Conservation (phyloP, 2,113 vertebrate species). For the Sminthopsis crassicaudata region DNA sequence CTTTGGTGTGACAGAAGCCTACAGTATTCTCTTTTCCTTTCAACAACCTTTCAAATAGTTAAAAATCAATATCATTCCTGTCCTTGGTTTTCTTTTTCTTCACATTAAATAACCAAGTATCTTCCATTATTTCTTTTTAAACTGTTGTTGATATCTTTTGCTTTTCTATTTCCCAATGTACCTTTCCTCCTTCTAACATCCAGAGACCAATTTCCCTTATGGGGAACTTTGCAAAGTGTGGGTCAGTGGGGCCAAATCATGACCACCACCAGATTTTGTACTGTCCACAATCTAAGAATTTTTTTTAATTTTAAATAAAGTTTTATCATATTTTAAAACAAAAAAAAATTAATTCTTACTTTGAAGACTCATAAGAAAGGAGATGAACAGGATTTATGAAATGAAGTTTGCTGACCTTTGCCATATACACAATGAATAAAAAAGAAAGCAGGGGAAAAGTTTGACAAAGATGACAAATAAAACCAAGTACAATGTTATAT, state of each 20-base stretch:
- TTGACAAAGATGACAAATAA: not conserved
- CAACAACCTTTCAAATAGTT: constrained; percentile 15
- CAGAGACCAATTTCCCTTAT: not conserved
- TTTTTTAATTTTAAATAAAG: not conserved
- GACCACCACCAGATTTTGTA: not conserved
- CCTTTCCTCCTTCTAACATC: not conserved
- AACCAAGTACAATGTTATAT: not conserved
- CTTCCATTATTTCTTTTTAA: not conserved
- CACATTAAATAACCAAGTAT: not conserved
- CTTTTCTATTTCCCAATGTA: not conserved
- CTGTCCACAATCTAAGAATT: not conserved
- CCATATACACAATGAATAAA: not conserved
- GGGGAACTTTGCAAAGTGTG: not conserved
- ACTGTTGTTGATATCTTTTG: not conserved
- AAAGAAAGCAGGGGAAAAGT: not conserved
- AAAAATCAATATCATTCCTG: not conserved
- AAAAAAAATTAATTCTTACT: not conserved
- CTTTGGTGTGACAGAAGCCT: not conserved
- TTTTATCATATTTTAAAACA: not conserved
- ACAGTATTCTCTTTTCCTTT: not conserved
- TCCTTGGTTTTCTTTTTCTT: not conserved
- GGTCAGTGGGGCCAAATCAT: not conserved
- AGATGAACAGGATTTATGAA: not conserved
- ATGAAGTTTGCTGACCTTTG: not conserved
- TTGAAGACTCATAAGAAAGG: not conserved